Evolutionary conservation across 2,113 vertebrate genomes (phyloP).

Genomic region (Otis tarda): DNA sequence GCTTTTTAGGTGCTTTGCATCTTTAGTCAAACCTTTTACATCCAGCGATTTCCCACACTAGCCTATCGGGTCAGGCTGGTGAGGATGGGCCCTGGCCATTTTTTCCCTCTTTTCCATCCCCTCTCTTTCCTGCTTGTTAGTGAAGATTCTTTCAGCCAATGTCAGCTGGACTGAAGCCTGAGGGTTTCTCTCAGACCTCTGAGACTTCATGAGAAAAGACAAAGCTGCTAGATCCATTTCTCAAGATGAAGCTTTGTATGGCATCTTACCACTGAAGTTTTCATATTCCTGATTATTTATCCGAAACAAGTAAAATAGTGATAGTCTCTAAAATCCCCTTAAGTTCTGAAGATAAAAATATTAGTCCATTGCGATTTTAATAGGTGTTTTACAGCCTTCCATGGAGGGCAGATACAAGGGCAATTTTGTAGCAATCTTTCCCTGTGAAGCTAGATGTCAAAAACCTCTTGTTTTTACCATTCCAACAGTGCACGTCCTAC

Average conservation of each 20-base stretch:
- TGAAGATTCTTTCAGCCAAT: background rate
- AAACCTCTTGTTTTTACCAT: background rate
- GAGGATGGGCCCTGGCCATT: fast-evolving
- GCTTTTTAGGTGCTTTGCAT: background rate
- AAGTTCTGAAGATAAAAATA: background rate
- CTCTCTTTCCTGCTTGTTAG: background rate
- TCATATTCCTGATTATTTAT: background rate
- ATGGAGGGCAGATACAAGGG: background rate
- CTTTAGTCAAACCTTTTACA: background rate
- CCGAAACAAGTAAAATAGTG: background rate
- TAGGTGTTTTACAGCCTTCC: background rate
- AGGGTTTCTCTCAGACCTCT: background rate
- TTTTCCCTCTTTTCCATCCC: background rate
- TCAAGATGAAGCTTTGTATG: fast-evolving
- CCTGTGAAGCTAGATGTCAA: background rate
- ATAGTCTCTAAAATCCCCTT: background rate
- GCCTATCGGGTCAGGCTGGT: fast-evolving
- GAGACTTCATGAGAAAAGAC: background rate
- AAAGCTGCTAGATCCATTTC: background rate
- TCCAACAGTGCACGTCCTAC: background rate
- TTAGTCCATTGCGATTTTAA: background rate
- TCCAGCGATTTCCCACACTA: background rate
- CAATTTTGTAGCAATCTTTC: background rate
- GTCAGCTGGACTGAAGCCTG: background rate
- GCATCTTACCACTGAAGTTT: fast-evolving